phyloP scores from a whole-genome alignment of 2,113 vertebrate genomes.

The Myanophis thanlyinensis region DNA sequence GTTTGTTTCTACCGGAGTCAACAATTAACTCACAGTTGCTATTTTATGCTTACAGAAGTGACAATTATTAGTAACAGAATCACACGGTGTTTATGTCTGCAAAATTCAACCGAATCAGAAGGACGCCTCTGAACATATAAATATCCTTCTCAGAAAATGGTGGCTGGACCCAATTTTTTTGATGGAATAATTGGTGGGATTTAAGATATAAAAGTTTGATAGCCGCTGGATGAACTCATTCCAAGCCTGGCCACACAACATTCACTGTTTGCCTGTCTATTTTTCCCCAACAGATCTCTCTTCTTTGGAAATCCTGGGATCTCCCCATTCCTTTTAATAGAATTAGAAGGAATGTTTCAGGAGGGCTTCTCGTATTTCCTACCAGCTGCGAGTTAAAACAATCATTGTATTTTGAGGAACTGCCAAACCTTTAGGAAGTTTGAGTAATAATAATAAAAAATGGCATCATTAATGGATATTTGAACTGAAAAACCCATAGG shows the following conservation, averaged over 20 bases:
- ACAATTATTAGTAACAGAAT: neutral
- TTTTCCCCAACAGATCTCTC: neutral
- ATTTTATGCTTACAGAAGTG: neutral
- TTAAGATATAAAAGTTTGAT: neutral
- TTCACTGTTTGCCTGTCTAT: neutral
- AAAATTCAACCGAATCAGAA: neutral
- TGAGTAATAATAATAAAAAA: neutral
- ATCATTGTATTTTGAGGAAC: accelerated
- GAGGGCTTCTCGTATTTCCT: neutral
- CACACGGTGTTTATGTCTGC: neutral
- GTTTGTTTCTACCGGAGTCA: neutral
- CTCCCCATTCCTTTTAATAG: neutral
- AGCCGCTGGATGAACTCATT: neutral
- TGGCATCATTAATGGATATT: neutral
- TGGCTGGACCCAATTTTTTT: neutral
- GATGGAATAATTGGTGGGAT: neutral
- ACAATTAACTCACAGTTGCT: neutral
- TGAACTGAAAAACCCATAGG: neutral
- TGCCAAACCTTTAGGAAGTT: neutral
- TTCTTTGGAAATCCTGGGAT: neutral
- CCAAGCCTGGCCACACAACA: neutral
- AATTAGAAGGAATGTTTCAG: neutral
- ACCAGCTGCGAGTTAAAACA: neutral
- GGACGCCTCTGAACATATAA: neutral
- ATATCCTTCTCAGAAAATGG: neutral